Evolutionary conservation across 2,797 vertebrate species (phyloP).

Genomic region (Gallirallus australis): DNA sequence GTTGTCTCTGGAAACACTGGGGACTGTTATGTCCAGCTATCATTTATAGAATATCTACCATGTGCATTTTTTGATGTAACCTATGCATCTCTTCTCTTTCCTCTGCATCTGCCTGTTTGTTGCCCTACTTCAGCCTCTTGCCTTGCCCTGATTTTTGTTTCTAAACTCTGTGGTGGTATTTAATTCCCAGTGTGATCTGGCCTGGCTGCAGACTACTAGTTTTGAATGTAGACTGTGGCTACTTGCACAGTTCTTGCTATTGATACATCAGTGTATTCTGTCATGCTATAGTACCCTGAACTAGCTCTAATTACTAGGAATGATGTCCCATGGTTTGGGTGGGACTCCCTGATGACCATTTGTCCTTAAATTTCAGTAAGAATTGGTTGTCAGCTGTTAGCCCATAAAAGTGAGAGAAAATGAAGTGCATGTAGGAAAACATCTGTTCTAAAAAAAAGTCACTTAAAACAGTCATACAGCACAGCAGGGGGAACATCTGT

Average conservation of each 20-base stretch:
- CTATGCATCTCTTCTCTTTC: background rate
- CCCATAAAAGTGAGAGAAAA: background rate
- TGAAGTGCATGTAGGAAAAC: background rate
- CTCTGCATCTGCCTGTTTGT: background rate
- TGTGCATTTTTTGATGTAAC: background rate
- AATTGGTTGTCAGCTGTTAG: background rate
- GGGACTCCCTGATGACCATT: background rate
- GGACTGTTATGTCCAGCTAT: background rate
- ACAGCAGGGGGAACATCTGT: slow-evolving; percentile 3
- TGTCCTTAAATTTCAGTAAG: background rate
- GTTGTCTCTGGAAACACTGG: background rate
- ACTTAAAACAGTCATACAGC: background rate
- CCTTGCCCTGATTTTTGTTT: background rate
- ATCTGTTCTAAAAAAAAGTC: background rate
- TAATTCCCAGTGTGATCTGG: background rate
- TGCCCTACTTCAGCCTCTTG: background rate
- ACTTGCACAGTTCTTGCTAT: background rate
- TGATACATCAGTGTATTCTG: background rate
- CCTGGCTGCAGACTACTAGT: background rate
- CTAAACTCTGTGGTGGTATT: background rate
- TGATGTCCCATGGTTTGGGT: background rate
- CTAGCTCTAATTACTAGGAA: background rate
- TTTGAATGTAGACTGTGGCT: background rate
- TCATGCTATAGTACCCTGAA: background rate
- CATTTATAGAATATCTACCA: background rate